A percentile compares a stretch with the other conserved stretches of the same genome.
Evolutionary conservation across 2,888 invertebrate species (phyloP).

Genomic region (Tinea pellionella): DNA sequence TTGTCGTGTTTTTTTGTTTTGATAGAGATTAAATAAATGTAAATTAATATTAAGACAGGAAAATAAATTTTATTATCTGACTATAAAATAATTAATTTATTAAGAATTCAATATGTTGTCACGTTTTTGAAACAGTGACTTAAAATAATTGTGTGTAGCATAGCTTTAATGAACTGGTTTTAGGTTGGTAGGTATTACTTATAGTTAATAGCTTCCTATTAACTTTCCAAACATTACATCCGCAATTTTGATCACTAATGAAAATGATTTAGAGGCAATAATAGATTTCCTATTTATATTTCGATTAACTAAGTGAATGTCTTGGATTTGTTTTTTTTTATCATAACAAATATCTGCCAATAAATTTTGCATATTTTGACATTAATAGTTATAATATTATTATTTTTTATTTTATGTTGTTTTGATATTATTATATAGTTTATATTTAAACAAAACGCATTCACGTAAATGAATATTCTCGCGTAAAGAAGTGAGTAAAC

Average conservation of each 20-base stretch:
- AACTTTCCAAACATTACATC: slow-evolving; percentile 12
- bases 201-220: slow-evolving; percentile 9
- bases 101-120: background rate
- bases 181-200: background rate
- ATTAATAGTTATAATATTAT: background rate
- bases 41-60: background rate
- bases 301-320: slow-evolving; percentile 8
- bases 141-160: background rate
- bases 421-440: background rate
- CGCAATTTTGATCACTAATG: slow-evolving; percentile 8
- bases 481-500: no score
- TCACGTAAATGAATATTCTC: no score
- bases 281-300: slow-evolving; percentile 7
- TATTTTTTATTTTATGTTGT: background rate
- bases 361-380: background rate
- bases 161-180: slow-evolving; percentile 12
- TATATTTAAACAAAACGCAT: no score
- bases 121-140: background rate
- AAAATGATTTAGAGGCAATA: slow-evolving; percentile 13
- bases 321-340: background rate
- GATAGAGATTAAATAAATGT: background rate
- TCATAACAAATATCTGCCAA: background rate
- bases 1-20: background rate
- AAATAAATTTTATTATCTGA: background rate
- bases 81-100: background rate